Conservation (phyloP, 2,113 vertebrate genomes). For the Tetraodon nigroviridis region DNA sequence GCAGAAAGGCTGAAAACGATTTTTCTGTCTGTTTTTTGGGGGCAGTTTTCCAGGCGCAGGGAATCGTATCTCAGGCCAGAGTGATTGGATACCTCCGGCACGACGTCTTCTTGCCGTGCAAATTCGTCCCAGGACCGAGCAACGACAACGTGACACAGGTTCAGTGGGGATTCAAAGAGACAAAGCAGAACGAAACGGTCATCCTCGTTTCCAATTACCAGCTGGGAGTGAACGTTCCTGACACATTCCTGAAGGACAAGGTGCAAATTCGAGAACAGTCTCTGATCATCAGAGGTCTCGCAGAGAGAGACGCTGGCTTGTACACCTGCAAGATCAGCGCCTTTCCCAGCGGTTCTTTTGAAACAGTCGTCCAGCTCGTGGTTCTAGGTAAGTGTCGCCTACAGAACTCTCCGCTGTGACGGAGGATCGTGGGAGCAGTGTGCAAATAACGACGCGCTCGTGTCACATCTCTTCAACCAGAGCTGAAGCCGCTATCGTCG, state of each 20-base stretch:
- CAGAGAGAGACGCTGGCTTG: constrained; percentile 61
- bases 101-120: constrained; percentile 64
- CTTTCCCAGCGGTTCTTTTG: constrained; percentile 64
- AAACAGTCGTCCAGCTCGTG: constrained; percentile 49
- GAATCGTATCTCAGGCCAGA: constrained; percentile 6
- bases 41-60: constrained; percentile 43
- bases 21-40: neutral
- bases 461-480: constrained; percentile 25
- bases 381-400: constrained; percentile 60
- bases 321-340: constrained; percentile 68
- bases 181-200: accelerated
- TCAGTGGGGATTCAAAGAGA: constrained; percentile 58
- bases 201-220: constrained; percentile 46
- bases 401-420: neutral
- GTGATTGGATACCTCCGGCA: constrained; percentile 57
- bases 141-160: accelerated
- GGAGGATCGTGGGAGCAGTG: neutral
- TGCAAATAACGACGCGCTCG: neutral
- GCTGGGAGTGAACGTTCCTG: constrained; percentile 1
- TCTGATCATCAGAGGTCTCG: constrained; percentile 56
- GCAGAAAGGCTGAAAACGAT: neutral
- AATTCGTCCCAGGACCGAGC: neutral
- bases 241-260: constrained; percentile 29
- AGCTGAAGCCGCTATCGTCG: constrained; percentile 15
- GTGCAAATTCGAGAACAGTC: constrained; percentile 47